Evolutionary conservation across 2,113 vertebrate genomes (phyloP).

Genomic region (Sprattus sprattus): DNA sequence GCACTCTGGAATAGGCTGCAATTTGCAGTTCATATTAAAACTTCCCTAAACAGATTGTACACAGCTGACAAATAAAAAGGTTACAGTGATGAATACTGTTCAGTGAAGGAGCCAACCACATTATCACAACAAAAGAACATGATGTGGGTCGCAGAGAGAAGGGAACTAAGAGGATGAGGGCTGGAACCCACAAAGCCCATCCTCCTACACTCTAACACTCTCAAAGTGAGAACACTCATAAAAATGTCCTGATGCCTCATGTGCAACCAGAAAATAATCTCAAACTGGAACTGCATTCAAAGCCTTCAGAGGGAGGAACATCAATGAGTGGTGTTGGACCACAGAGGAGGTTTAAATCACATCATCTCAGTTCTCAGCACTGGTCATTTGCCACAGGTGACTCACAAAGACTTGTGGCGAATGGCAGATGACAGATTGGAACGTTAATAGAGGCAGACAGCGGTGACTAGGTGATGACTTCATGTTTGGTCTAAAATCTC

Average conservation of each 20-base stretch:
- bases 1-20: background rate
- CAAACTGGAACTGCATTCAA: background rate
- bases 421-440: constrained; percentile 23
- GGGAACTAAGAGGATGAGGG: background rate
- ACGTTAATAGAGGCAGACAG: constrained; percentile 11
- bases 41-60: background rate
- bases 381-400: background rate
- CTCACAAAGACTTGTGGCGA: constrained; percentile 14
- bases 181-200: background rate
- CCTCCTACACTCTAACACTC: background rate
- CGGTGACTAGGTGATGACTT: background rate
- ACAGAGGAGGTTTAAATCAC: background rate
- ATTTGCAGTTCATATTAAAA: constrained; percentile 10
- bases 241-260: background rate
- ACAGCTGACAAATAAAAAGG: constrained; percentile 18
- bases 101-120: constrained; percentile 1
- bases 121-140: constrained; percentile 14
- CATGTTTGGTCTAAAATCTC: constrained; percentile 8
- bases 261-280: background rate
- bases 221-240: background rate
- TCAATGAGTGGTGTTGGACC: background rate
- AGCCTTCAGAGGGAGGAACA: background rate
- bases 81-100: background rate
- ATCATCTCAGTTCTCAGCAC: background rate
- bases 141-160: background rate